Evolutionary conservation across 92 coral and sea anemone species (phyloP), one percentile per base, ranked within the genome.

Genomic region (Umimayanthus chanpuru): DNA sequence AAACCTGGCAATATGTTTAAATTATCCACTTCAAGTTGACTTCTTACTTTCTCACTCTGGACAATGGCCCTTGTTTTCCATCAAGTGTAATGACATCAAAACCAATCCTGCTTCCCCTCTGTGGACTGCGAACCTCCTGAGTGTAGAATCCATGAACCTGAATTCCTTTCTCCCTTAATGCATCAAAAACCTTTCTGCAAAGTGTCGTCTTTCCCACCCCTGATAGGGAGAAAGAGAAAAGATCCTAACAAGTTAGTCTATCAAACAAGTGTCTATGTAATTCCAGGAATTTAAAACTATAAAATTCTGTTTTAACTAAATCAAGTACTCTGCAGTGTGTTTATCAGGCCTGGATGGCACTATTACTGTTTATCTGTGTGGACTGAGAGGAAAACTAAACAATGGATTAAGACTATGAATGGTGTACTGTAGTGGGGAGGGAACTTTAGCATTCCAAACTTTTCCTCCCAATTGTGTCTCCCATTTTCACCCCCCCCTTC

Each of bases 191-290:
- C 77, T 88, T 93, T 73, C 85, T 85, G 76, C 96, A 93, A 38
- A 96, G 82, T 61, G 98, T 96, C 11, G 98, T 96, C 88, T 96
- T 96, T 25, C 98, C 98, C 32, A 94, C 90, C 9, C 98, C 98
- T 94, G 53, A 29, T 26, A 38, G 7, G 68, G 36, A 16, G 6
- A 84, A 50, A 32, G 18, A 64, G 61, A 32, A 14, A 61, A 61
- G 6, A 23, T 4, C 68, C 25, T 61, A 53, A 53, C 58, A 53
- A 53, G 18, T 53, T 11, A 53, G 18, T 53, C 2, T 0, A 1
- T 53, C 18, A 53, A 53, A 14, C 58, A 14, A 14, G 58, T 11
- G 1, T 53, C 53, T 11, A 53, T 11, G 2, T 11, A 53, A 53
- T 53, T 16, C 58, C 58, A 53, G 18, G 18, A 53, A 53, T 1